Percentiles rank a stretch among this genome's conserved stretches.
Conservation (phyloP, 2,888 invertebrate genomes). For the Gerris lacustris region DNA sequence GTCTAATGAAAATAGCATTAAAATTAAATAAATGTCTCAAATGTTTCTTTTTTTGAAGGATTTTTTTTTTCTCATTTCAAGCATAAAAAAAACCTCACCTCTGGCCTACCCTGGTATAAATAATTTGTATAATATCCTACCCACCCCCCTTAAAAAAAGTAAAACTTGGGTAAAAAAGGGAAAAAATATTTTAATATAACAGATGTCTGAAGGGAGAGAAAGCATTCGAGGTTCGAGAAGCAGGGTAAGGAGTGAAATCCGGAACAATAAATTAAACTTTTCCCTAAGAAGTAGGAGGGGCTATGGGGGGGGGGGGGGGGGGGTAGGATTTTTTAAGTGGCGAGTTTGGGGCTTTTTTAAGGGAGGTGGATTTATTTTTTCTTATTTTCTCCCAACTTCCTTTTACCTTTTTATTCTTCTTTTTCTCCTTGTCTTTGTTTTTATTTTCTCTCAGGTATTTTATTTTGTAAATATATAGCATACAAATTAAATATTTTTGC, state of each 20-base stretch:
- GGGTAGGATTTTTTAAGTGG: no score
- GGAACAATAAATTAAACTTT: slow-evolving; percentile 1
- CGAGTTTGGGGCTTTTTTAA: not conserved
- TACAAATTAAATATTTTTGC: no score
- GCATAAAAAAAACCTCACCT: no score
- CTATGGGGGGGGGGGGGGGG: no score
- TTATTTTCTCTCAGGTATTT: not conserved
- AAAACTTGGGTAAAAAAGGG: no score
- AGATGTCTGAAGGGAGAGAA: not conserved
- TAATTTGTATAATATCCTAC: not conserved
- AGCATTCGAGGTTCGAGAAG: not conserved
- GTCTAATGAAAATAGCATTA: no score
- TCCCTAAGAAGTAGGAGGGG: not conserved
- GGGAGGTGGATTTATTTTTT: not conserved
- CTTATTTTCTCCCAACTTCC: no score
- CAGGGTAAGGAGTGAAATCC: not conserved
- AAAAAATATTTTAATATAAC: not conserved
- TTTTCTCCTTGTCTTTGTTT: not conserved
- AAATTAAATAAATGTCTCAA: no score
- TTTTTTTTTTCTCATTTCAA: no score
- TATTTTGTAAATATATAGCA: no score
- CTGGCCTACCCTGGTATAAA: not conserved
- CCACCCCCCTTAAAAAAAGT: no score
- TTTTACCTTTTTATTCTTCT: not conserved
- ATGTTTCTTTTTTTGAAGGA: not conserved